Percentiles rank a stretch among this genome's conserved stretches.
Evolutionary conservation across 2,888 invertebrate species (phyloP).

Genomic region (Drosophila stalkeri): DNA sequence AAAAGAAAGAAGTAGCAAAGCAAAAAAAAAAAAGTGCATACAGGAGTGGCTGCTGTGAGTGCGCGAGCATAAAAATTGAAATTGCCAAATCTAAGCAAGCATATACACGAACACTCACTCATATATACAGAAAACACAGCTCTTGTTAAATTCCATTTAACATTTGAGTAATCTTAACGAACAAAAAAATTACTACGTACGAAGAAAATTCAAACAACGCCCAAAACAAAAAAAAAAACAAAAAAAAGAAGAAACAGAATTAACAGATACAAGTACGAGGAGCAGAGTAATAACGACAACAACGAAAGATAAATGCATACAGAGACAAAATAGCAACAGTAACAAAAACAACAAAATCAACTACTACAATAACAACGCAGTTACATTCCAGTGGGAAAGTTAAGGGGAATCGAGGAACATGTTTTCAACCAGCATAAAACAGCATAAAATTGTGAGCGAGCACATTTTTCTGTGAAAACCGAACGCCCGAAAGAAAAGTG

Average conservation of each 20-base stretch:
- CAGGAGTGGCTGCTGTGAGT: conserved; percentile 65
- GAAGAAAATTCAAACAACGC: conserved; percentile 65
- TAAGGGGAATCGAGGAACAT: conserved; percentile 56
- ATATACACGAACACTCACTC: conserved; percentile 16
- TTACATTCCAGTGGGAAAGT: conserved; percentile 70
- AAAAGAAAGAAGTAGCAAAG: conserved; percentile 46
- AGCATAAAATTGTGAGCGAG: conserved; percentile 70
- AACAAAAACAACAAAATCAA: conserved; percentile 23
- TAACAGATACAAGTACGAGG: conserved; percentile 38
- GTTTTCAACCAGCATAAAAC: conserved; percentile 69
- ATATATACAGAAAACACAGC: conserved; percentile 35
- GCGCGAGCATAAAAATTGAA: conserved; percentile 50
- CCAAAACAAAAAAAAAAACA: conserved; percentile 48
- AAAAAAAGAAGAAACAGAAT: conserved; percentile 11
- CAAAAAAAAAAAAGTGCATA: conserved; percentile 67
- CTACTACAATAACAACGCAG: conserved; percentile 42
- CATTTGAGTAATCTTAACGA: conserved; percentile 44
- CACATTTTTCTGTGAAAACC: conserved; percentile 75
- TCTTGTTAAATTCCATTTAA: conserved; percentile 42
- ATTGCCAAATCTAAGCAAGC: conserved; percentile 53
- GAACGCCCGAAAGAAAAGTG: conserved; percentile 65
- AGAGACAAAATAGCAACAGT: conserved; percentile 45
- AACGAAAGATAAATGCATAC: conserved; percentile 57
- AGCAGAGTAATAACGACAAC: conserved; percentile 38
- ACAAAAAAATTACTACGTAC: conserved; percentile 41